Evolutionary conservation across 2,888 invertebrate genomes (phyloP).

Genomic region (Carabus problematicus): DNA sequence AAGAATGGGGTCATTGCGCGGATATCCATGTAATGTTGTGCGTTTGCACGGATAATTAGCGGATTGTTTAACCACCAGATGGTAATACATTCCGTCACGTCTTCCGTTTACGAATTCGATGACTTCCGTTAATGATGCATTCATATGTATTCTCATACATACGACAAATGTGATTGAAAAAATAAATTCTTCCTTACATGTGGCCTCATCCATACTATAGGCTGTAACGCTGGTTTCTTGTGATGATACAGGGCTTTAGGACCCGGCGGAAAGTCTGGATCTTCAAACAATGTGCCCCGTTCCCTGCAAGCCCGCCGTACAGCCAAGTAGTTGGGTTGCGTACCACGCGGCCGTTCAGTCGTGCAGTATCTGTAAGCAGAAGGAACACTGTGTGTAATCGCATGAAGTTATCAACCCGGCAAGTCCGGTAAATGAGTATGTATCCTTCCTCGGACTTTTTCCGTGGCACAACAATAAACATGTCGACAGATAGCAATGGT

Average conservation of each 20-base stretch:
- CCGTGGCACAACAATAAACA: slow-evolving; percentile 12
- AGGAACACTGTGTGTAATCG: slow-evolving; percentile 11
- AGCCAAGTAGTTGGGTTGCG: slow-evolving; percentile 61
- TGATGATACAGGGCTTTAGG: slow-evolving; percentile 64
- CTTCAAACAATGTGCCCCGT: slow-evolving; percentile 66
- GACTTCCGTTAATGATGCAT: not conserved
- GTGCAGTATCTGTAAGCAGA: slow-evolving; percentile 61
- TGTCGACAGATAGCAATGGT: slow-evolving; percentile 5
- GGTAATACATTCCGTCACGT: too few species aligned
- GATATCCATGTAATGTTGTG: too few species aligned
- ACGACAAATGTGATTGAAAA: not conserved
- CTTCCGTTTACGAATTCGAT: too few species aligned
- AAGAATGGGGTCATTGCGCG: slow-evolving; percentile 7
- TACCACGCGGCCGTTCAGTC: slow-evolving; percentile 58
- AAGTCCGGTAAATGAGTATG: slow-evolving; percentile 15
- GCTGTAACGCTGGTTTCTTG: slow-evolving; percentile 64
- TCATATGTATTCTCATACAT: not conserved
- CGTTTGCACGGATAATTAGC: too few species aligned
- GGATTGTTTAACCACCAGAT: too few species aligned
- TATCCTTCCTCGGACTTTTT: slow-evolving; percentile 12
- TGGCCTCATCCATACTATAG: slow-evolving; percentile 71
- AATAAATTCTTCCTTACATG: slow-evolving; percentile 62
- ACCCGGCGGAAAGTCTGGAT: slow-evolving; percentile 67
- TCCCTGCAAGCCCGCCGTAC: slow-evolving; percentile 64
- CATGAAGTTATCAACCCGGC: slow-evolving; percentile 9